A percentile compares a stretch with the other conserved stretches of the same genome.
Evolutionary conservation across 2,797 vertebrate species (phyloP).

Genomic region (Tokudaia tokunoshimensis): DNA sequence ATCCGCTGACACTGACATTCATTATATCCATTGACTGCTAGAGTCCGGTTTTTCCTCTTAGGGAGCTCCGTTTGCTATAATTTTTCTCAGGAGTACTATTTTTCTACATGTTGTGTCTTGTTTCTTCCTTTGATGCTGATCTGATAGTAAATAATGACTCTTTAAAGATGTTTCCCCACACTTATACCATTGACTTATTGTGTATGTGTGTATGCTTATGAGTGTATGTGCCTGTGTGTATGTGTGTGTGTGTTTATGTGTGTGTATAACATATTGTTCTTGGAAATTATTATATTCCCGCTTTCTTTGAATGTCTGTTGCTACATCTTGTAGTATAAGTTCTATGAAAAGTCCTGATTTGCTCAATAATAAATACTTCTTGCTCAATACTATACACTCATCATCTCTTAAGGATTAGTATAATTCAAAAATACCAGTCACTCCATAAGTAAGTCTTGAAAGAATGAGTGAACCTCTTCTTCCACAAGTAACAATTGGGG

Average conservation of each 20-base stretch:
- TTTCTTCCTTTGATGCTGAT: neutral
- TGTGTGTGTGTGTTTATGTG: neutral
- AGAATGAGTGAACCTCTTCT: neutral
- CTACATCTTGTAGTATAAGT: neutral
- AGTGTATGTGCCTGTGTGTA: neutral
- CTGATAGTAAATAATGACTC: neutral
- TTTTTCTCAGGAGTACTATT: neutral
- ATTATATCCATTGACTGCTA: neutral
- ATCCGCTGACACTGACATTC: neutral
- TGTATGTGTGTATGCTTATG: neutral
- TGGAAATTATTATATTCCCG: conserved; percentile 1
- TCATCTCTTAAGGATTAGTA: neutral
- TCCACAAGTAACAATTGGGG: neutral
- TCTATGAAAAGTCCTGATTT: neutral
- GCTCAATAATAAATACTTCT: neutral
- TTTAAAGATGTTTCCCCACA: neutral
- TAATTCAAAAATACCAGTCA: neutral
- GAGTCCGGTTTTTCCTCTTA: neutral
- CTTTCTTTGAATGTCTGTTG: neutral
- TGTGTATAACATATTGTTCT: neutral
- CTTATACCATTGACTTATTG: neutral
- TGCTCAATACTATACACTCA: neutral
- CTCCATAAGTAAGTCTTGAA: conserved; percentile 11
- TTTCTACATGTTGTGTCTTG: neutral
- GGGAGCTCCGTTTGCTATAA: neutral